These are phyloP conservation scores for Nemurella pictetii DNA, from an alignment of 2,888 invertebrate genomes.

Conservation along the genomic window DNA sequence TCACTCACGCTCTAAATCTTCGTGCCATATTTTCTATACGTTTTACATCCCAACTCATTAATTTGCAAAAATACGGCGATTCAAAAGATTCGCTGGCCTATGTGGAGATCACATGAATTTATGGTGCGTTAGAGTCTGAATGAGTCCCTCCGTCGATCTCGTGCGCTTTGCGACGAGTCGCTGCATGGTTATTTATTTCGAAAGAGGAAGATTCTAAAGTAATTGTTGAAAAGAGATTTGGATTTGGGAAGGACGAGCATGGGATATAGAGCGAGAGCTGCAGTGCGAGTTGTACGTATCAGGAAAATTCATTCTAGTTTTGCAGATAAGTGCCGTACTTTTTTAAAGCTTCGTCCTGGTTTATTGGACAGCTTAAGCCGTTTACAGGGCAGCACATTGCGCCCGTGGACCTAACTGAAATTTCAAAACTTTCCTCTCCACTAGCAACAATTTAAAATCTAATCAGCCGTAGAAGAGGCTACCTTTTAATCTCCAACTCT, in stretches of 20 bases:
- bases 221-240: slow-evolving; percentile 16
- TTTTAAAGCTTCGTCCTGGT: not conserved
- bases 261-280: not conserved
- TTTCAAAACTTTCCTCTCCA: not conserved
- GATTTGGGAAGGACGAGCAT: not conserved
- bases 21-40: slow-evolving; percentile 1
- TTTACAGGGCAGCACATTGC: not conserved
- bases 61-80: slow-evolving; percentile 13
- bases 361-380: not conserved
- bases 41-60: slow-evolving; percentile 3
- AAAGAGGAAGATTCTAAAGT: slow-evolving; percentile 21
- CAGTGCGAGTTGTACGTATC: not conserved
- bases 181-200: not conserved
- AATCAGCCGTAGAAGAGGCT: not conserved
- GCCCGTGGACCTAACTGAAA: not conserved
- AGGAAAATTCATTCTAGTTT: not conserved
- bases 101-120: slow-evolving; percentile 15
- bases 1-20: not conserved
- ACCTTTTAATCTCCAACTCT: not conserved
- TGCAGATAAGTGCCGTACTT: not conserved
- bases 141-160: not conserved
- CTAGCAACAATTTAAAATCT: not conserved
- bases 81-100: slow-evolving; percentile 16
- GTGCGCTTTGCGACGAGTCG: not conserved
- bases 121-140: slow-evolving; percentile 19